Base-by-base conservation (phyloP, 30 jellyfish, hydroid and myxozoan species). In the Cassiopea andromeda region DNA sequence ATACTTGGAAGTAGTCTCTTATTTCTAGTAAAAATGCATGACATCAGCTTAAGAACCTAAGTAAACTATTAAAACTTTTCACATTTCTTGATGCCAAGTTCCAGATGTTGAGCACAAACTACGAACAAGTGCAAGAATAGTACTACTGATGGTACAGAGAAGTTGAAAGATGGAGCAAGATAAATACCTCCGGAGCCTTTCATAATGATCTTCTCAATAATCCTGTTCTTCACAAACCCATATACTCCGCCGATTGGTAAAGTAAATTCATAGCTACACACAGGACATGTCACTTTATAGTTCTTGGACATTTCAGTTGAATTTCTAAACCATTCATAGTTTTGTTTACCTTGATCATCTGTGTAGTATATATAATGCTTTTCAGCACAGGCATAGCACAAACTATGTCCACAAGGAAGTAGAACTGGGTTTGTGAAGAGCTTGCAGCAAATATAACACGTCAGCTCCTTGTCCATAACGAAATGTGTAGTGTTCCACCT, bases 371-470 rank as follows among this genome's bases (percentile, higher is more conserved):
- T 67, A 73, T 81, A 82, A 70, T n/a, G 15, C 46, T 16, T 13
- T 44, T 60, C 75, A 45, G 93, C 94, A 64, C 98, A 92, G 14
- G 16, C 54, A 57, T 61, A 15, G 90, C 98, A 92, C 14, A 85
- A 60, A 54, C 76, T 79, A 54, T 92, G 96, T 38, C 90, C 87
- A 50, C 98, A 92, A 6, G 96, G 98, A 76, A 92, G 78, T 45
- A 92, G 77, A 59, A 92, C 98, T 17, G 98, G 96, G 48, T 79
- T 77, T 13, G 78, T 48, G 27, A 85, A 70, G 17, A 48, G 61
- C 13, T 92, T 87, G 67, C 67, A 44, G 90, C 98, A 92, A 3
- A 92, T 58, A 9, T 72, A 61, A 80, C 98, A 92, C 1, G 57
- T 75, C 7, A 92, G 70, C 50, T 85, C 93, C 6, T 73, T 88